A percentile compares a stretch with the other conserved stretches of the same genome.
These are phyloP conservation scores for Lates japonicus DNA, from an alignment of 2,797 vertebrate species.

Conservation along the genomic window DNA sequence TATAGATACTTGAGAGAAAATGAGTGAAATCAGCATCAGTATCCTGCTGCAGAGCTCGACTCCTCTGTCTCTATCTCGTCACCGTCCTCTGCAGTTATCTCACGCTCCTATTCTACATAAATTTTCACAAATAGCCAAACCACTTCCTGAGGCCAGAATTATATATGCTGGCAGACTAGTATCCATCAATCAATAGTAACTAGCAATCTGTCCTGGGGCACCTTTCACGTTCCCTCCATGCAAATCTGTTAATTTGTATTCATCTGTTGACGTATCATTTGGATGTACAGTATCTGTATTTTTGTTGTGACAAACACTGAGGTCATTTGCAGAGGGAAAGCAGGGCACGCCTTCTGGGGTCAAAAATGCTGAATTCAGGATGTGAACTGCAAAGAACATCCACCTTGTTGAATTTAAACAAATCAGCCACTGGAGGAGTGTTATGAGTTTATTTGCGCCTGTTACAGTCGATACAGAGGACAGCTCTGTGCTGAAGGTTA, in stretches of 20 bases:
- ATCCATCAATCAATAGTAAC: constrained; percentile 48
- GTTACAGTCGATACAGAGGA: constrained; percentile 18
- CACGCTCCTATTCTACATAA: constrained; percentile 35
- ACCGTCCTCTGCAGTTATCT: constrained; percentile 51
- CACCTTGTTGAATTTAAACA: constrained; percentile 24
- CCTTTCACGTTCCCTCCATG: not conserved
- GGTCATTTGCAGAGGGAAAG: constrained; percentile 16
- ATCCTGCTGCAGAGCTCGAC: constrained; percentile 26
- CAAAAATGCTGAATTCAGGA: constrained; percentile 48
- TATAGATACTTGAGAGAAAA: constrained; percentile 29
- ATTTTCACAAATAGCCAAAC: constrained; percentile 29
- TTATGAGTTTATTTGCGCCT: not conserved
- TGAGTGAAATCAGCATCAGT: constrained; percentile 19
- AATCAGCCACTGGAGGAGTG: constrained; percentile 17
- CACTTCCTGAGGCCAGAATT: constrained; percentile 27
- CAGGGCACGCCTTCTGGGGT: constrained; percentile 16
- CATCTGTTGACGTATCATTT: not conserved
- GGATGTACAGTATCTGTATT: not conserved
- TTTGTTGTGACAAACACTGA: constrained; percentile 13
- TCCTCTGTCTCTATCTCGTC: constrained; percentile 18
- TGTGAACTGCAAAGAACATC: constrained; percentile 30
- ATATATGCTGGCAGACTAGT: constrained; percentile 6
- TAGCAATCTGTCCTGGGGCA: constrained; percentile 32
- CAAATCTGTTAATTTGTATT: constrained; percentile 43
- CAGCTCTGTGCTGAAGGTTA: constrained; percentile 54